These are phyloP conservation scores for Neuroscelio doddi DNA, from an alignment of 2,888 invertebrate genomes.

Conservation along the genomic window DNA sequence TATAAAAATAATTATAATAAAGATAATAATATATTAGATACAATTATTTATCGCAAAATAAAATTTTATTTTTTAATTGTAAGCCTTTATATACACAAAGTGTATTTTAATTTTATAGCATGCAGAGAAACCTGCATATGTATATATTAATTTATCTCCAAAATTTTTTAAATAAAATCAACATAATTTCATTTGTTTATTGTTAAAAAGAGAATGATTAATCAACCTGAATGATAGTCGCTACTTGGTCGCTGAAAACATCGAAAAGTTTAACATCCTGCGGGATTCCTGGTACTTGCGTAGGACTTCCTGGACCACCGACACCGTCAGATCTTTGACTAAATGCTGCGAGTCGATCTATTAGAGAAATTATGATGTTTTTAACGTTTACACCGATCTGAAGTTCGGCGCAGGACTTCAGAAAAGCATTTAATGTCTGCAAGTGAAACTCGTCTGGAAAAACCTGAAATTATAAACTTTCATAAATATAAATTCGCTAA, in stretches of 20 bases:
- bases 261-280: slow-evolving; percentile 96
- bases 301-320: slow-evolving; percentile 74
- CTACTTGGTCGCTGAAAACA: slow-evolving; percentile 98
- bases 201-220: not conserved
- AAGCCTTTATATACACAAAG: too few species aligned
- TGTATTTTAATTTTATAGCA: too few species aligned
- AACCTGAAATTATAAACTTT: slow-evolving; percentile 74
- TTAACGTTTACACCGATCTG: slow-evolving; percentile 97
- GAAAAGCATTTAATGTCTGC: slow-evolving; percentile 93
- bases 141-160: too few species aligned
- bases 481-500: not conserved
- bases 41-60: too few species aligned
- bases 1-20: too few species aligned
- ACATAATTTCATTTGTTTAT: not conserved
- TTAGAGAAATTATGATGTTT: slow-evolving; percentile 96
- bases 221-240: slow-evolving; percentile 90
- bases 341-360: slow-evolving; percentile 90
- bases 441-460: slow-evolving; percentile 99
- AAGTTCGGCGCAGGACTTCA: slow-evolving; percentile 97
- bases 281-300: slow-evolving; percentile 79
- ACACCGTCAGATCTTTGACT: slow-evolving; percentile 83
- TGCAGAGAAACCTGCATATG: too few species aligned
- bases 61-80: too few species aligned
- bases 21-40: too few species aligned
- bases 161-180: too few species aligned